These are phyloP conservation scores for Drosophila lacteicornis DNA, from an alignment of 1,140 invertebrate genomes.

Conservation along the genomic window DNA sequence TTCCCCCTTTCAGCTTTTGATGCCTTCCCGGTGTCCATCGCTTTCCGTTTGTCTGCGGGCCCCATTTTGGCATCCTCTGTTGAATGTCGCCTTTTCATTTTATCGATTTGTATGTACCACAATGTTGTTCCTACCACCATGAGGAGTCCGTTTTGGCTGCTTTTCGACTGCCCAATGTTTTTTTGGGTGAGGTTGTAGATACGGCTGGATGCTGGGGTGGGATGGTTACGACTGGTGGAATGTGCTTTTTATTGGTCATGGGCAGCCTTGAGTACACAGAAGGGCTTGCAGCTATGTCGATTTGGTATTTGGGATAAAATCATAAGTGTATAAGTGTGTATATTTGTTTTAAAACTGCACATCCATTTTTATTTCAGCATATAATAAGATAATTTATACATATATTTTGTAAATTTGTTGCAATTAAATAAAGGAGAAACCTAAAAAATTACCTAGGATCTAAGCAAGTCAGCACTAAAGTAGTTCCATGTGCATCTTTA, in stretches of 20 bases:
- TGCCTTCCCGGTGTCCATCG: constrained; percentile 5
- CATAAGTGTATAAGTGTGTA: not conserved
- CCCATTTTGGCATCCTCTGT: constrained; percentile 25
- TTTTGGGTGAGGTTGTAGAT: constrained; percentile 23
- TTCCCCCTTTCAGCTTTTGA: constrained; percentile 16
- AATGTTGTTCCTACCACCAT: constrained; percentile 34
- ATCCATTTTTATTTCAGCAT: no score
- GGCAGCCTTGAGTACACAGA: constrained; percentile 47
- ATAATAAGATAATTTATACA: not conserved
- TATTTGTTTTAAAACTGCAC: not conserved
- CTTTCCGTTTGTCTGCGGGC: constrained; percentile 21
- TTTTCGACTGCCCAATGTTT: constrained; percentile 45
- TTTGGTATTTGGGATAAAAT: not conserved
- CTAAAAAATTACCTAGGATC: not conserved
- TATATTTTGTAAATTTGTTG: not conserved
- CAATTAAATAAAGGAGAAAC: not conserved
- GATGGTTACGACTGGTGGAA: constrained; percentile 52
- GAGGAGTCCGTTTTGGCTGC: constrained; percentile 44
- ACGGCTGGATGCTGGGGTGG: constrained; percentile 14
- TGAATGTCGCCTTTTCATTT: constrained; percentile 59
- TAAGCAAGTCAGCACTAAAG: not conserved
- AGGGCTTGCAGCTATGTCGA: constrained; percentile 5
- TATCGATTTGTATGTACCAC: constrained; percentile 68
- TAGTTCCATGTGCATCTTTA: constrained; percentile 10
- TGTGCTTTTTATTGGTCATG: constrained; percentile 76